Evolutionary conservation across 2,797 vertebrate species (phyloP), one percentile per base, ranked within the genome.

Genomic region (Ataeniobius toweri): DNA sequence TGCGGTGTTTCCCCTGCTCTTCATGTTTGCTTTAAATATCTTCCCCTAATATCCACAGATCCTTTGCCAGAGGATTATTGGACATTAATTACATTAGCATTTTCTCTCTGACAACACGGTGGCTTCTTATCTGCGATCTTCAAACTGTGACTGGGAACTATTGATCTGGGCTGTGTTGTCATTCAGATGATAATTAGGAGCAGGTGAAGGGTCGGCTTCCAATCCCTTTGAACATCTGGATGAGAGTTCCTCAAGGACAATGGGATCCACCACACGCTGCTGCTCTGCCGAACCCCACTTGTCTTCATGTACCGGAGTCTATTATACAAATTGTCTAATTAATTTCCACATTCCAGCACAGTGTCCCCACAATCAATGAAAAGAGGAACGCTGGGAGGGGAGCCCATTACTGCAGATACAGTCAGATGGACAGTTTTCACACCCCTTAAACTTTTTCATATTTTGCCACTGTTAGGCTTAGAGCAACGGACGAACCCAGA

Each of bases 111-210:
- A 92, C 92, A 93, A 94, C 92, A 93, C 95, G 94, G 96, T 96
- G 95, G 95, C 95, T 95, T 96, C 96, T 96, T 96, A 97, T 97
- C 96, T 95, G 93, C 93, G 94, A 96, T 97, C 96, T 97, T 96
- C 95, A 96, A 96, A 96, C 96, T 96, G 95, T 92, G 94, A 96
- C 96, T 95, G 96, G 96, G 96, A 96, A 96, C 96, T 97, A 98
- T 98, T 97, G 97, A 98, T 97, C 97, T 94, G 93, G 89, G 96
- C 94, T 94, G 95, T 96, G 97, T 97, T 98, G 97, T 97, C 96
- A 97, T 97, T 98, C 97, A 97, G 96, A 97, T 97, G 96, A 96
- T 96, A 97, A 98, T 97, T 96, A 97, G 96, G 95, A 91, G 91
- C 91, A 92, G 97, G 96, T 96, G 94, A 97, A 94, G 95, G 96